Percentiles rank a stretch among this genome's conserved stretches.
Evolutionary conservation across 1,140 invertebrate species (phyloP).

Genomic region (Cyphomyrmex costatus): DNA sequence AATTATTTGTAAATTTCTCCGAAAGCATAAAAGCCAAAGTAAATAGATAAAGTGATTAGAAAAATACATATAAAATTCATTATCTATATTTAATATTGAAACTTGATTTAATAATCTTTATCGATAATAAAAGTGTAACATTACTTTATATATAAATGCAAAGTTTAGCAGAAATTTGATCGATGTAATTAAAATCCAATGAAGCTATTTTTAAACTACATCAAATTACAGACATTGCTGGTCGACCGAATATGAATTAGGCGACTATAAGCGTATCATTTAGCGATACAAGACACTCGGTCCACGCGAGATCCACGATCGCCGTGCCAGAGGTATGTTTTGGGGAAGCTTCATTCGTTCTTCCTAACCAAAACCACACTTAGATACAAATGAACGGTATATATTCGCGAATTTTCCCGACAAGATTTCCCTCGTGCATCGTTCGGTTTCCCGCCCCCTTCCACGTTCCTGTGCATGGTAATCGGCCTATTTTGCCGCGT

Average conservation of each 20-base stretch:
- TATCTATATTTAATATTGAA: neutral
- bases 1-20: neutral
- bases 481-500: conserved; percentile 37
- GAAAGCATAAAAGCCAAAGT: neutral
- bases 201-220: neutral
- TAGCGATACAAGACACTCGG: conserved; percentile 43
- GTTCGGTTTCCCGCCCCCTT: conserved; percentile 24
- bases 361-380: conserved; percentile 83
- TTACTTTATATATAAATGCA: neutral
- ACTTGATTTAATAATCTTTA: neutral
- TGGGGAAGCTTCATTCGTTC: conserved; percentile 84
- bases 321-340: conserved; percentile 84
- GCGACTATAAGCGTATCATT: conserved; percentile 6
- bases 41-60: neutral
- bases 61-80: conserved; percentile 5
- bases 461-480: conserved; percentile 36
- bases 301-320: conserved; percentile 77
- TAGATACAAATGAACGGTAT: conserved; percentile 64
- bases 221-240: neutral
- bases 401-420: conserved; percentile 48
- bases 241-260: conserved; percentile 30
- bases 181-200: no score
- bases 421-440: conserved; percentile 49
- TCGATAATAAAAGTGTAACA: conserved; percentile 7
- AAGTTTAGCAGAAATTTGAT: neutral